Percentiles rank a stretch among this genome's conserved stretches.
These are phyloP conservation scores for Corythoichthys intestinalis DNA, from an alignment of 2,113 vertebrate species.

Conservation along the genomic window DNA sequence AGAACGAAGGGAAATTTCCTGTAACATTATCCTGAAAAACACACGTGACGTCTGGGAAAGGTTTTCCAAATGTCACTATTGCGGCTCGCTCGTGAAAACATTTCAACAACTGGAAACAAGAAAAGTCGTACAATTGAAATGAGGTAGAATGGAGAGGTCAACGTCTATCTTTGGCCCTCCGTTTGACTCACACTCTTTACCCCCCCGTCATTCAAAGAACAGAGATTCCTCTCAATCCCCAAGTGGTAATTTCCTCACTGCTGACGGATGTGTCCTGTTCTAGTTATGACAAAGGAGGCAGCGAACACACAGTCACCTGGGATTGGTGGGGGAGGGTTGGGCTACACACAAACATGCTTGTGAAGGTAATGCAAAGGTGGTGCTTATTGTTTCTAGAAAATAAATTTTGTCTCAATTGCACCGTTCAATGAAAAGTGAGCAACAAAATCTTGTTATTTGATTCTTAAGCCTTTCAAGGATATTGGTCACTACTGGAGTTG, in stretches of 20 bases:
- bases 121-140: slow-evolving; percentile 37
- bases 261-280: slow-evolving; percentile 59
- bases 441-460: neutral
- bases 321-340: neutral
- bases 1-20: slow-evolving; percentile 52
- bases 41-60: slow-evolving; percentile 48
- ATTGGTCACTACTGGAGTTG: too few relatives aligned
- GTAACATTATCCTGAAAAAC: slow-evolving; percentile 56
- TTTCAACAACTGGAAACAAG: slow-evolving; percentile 43
- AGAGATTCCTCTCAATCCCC: slow-evolving; percentile 46
- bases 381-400: neutral
- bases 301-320: slow-evolving; percentile 46
- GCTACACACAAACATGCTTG: slow-evolving; percentile 12
- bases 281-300: slow-evolving; percentile 53
- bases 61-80: slow-evolving; percentile 48
- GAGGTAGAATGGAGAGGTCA: slow-evolving; percentile 40
- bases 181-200: slow-evolving; percentile 20
- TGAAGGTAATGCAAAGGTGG: neutral
- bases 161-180: slow-evolving; percentile 37
- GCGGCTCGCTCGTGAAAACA: slow-evolving; percentile 24
- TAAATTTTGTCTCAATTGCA: neutral
- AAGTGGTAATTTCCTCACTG: slow-evolving; percentile 66
- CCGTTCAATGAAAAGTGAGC: neutral
- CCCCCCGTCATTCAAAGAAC: slow-evolving; percentile 7
- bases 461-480: neutral